phyloP scores from a whole-genome alignment of 2,113 vertebrate genomes.

The Dolichotis patagonum region DNA sequence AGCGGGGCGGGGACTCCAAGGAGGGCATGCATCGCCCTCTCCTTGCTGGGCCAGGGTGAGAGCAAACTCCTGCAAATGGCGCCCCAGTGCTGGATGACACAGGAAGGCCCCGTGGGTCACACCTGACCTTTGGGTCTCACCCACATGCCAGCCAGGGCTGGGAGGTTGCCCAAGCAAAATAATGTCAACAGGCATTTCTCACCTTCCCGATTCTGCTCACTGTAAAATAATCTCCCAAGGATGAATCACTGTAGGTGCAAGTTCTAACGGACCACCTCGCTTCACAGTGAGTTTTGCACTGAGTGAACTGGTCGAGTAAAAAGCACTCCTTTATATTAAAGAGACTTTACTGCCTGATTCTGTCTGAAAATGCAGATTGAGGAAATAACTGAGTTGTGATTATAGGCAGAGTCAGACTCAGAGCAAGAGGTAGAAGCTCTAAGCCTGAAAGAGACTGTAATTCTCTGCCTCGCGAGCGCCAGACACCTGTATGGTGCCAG shows the following conservation, averaged over 20 bases:
- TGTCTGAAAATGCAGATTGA: neutral
- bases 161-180: slow-evolving; percentile 9
- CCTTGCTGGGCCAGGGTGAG: neutral
- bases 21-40: neutral
- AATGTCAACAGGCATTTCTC: neutral
- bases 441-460: neutral
- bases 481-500: neutral
- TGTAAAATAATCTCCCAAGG: neutral
- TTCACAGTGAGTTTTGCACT: neutral
- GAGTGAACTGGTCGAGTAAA: neutral
- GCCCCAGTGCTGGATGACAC: slow-evolving; percentile 1
- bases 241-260: neutral
- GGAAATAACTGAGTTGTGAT: neutral
- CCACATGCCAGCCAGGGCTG: neutral
- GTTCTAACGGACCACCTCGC: neutral
- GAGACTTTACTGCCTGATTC: neutral
- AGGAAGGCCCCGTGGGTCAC: neutral
- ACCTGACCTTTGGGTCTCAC: slow-evolving; percentile 9
- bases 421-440: neutral
- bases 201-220: neutral
- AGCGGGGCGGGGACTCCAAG: neutral
- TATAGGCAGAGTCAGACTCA: neutral
- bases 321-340: neutral
- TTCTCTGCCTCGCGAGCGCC: neutral
- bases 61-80: slow-evolving; percentile 13